These are phyloP conservation scores for Heliconius hewitsoni DNA, from an alignment of 1,140 invertebrate genomes.

Conservation along the genomic window DNA sequence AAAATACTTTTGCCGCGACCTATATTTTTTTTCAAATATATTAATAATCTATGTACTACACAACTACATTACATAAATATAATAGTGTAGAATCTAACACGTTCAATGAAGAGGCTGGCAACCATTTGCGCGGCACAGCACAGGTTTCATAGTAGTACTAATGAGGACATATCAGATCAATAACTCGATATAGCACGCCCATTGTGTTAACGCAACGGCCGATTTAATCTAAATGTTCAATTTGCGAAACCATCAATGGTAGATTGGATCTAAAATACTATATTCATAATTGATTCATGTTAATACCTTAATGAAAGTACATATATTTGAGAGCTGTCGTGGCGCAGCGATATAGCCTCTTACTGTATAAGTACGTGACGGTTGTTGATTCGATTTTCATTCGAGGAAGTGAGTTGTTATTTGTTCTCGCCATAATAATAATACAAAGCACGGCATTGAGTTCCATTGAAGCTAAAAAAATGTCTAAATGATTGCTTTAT, in stretches of 20 bases:
- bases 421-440: no score
- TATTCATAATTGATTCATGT: conserved; percentile 7
- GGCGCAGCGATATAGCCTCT: no score
- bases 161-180: conserved; percentile 11
- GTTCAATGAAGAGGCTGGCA: neutral
- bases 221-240: conserved; percentile 33
- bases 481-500: no score
- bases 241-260: conserved; percentile 22
- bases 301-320: neutral
- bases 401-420: no score
- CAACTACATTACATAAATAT: neutral
- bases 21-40: no score
- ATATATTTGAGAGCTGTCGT: no score
- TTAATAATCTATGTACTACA: no score
- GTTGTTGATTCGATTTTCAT: no score
- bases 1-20: no score
- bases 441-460: no score
- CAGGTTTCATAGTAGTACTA: neutral
- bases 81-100: neutral
- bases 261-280: neutral
- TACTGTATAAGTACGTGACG: no score
- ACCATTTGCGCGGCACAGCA: neutral
- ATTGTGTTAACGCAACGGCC: conserved; percentile 20
- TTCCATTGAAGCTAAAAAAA: no score
- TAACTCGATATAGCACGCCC: conserved; percentile 27